Evolutionary conservation across 2,113 vertebrate species (phyloP).

Genomic region (Ctenodactylus gundi): DNA sequence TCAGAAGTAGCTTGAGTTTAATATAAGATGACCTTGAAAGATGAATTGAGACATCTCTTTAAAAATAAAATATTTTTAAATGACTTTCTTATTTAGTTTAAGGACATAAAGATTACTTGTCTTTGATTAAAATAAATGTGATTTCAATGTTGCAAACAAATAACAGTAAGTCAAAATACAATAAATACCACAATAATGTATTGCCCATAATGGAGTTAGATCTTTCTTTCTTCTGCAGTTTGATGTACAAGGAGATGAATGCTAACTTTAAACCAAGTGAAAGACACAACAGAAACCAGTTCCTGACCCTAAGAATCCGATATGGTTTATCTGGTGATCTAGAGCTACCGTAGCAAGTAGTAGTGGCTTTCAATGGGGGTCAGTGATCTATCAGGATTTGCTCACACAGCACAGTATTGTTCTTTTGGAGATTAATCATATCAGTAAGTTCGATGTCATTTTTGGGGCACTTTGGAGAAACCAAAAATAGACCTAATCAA

Average conservation of each 20-base stretch:
- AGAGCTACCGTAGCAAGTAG: neutral
- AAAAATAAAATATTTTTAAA: no score
- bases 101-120: neutral
- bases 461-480: neutral
- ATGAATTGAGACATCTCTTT: constrained; percentile 38
- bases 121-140: constrained; percentile 12
- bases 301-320: neutral
- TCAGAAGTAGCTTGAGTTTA: constrained; percentile 31
- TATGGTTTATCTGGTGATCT: neutral
- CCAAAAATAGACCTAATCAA: neutral
- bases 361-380: neutral
- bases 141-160: neutral
- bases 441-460: neutral
- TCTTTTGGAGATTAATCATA: neutral
- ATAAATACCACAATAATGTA: neutral
- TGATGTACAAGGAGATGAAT: neutral
- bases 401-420: neutral
- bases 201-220: neutral
- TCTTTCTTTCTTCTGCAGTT: neutral
- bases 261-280: constrained; percentile 3
- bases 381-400: neutral
- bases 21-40: constrained; percentile 62
- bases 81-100: constrained; percentile 24
- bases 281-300: neutral
- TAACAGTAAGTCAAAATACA: constrained; percentile 22